Evolutionary conservation across 2,888 invertebrate species (phyloP).

Genomic region (Synergus gifuensis): DNA sequence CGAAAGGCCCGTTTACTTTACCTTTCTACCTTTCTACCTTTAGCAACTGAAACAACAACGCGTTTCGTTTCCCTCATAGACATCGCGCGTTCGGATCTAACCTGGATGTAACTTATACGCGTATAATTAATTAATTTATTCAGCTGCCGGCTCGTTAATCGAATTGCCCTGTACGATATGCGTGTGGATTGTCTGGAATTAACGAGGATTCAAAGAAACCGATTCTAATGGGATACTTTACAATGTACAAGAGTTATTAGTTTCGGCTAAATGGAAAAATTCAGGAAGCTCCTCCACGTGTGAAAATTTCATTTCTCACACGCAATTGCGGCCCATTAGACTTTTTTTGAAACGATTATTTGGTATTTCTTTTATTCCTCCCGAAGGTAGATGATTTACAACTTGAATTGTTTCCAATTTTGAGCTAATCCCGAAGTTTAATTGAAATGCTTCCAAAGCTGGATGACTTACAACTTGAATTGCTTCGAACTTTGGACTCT

Average conservation of each 20-base stretch:
- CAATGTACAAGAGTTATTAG: neutral
- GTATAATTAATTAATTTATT: slow-evolving; percentile 66
- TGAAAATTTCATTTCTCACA: slow-evolving; percentile 7
- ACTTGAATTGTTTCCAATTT: no score
- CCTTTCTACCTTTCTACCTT: slow-evolving; percentile 49
- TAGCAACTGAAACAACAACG: slow-evolving; percentile 46
- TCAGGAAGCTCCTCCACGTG: neutral
- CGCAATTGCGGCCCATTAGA: neutral
- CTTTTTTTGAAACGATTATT: neutral
- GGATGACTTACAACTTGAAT: no score
- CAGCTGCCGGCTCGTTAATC: slow-evolving; percentile 63
- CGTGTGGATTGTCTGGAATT: slow-evolving; percentile 46
- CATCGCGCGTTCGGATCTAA: slow-evolving; percentile 57
- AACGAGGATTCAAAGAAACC: slow-evolving; percentile 53
- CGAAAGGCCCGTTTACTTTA: neutral
- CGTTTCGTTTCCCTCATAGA: slow-evolving; percentile 55
- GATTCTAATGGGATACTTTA: slow-evolving; percentile 46
- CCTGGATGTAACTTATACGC: slow-evolving; percentile 55
- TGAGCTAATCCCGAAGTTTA: no score
- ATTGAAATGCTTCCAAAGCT: no score
- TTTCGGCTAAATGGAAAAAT: slow-evolving; percentile 2
- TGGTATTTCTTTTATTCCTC: neutral
- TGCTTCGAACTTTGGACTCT: no score
- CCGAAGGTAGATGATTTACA: no score
- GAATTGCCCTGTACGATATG: slow-evolving; percentile 55